Evolutionary conservation across 1,140 invertebrate genomes (phyloP), one percentile per base, ranked within the genome.

Genomic region (Bombus ignitus): DNA sequence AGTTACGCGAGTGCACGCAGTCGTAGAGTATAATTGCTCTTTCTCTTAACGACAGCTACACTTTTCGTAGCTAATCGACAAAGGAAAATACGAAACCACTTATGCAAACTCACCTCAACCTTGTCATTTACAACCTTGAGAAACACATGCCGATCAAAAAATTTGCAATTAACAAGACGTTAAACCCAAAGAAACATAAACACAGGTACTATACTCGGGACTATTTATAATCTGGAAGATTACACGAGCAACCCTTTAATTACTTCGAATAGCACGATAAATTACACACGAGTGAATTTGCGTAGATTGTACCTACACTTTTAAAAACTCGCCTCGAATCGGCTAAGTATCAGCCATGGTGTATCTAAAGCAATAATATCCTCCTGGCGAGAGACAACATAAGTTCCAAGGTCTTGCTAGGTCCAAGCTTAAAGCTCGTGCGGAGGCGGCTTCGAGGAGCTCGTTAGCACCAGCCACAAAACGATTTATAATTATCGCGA

Each of bases 401-500:
- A 53, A 53, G 47, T 25, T 66, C 25, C 1, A 8, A 9, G 39
- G 28, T 25, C 13, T n/a, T 25, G 12, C 47, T 22, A 44, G n/a
- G 59, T 59, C 22, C 53, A 59, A 66, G 47, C 25, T 83, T 8
- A n/a, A 57, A 70, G 3, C 28, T 62, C n/a, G 8, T 35, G 74
- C 74, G 82, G 62, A 77, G 74, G 81, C 81, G 73, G n/a, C 28
- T 15, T 76, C 74, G 82, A 42, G 82, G 22, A 42, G 82, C 82
- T 83, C 47, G 82, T 83, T 83, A 83, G 65, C 47, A 53, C 6
- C 18, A 22, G 6, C 18, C 47, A 22, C 47, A 22, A 53, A 78
- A 39, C 82, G 74, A 83, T 71, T 83, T 83, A 83, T 83, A 83
- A 83, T 83, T 83, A 83, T 78, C 82, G 82, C 37, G 35, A 32